Percentiles rank a stretch among this genome's conserved stretches.
These are phyloP conservation scores for Prionace glauca DNA, from an alignment of 2,797 vertebrate genomes.

Conservation along the genomic window DNA sequence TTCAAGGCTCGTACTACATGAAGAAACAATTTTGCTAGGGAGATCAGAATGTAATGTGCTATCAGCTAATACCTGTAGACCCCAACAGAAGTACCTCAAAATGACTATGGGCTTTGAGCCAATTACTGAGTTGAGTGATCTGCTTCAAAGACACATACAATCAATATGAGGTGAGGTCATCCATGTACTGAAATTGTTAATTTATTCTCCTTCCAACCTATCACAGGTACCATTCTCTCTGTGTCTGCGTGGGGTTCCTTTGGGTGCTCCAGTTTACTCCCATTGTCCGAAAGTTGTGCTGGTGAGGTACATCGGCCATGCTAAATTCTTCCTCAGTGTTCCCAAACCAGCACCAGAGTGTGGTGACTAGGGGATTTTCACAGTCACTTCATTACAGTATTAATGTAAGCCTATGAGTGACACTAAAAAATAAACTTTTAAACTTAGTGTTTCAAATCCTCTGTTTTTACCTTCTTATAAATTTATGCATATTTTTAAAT, in stretches of 20 bases:
- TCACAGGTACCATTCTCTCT: neutral
- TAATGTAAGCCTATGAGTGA: too few species aligned
- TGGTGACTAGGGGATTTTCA: too few species aligned
- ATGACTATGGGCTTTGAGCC: neutral
- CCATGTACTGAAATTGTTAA: neutral
- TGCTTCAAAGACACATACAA: neutral
- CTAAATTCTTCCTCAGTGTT: too few species aligned
- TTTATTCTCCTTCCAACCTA: neutral
- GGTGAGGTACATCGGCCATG: too few species aligned
- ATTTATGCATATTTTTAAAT: neutral
- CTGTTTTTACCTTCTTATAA: neutral
- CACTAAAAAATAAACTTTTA: too few species aligned
- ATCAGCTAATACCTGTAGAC: neutral
- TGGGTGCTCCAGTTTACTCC: too few species aligned
- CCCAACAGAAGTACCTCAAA: neutral
- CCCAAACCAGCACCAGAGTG: too few species aligned
- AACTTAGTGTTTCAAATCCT: neutral
- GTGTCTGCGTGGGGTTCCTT: too few species aligned
- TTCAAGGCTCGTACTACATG: neutral
- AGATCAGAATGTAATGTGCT: neutral
- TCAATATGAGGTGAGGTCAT: neutral
- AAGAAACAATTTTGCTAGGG: neutral
- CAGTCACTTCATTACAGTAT: too few species aligned
- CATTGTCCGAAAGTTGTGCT: too few species aligned
- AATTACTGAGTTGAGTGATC: neutral